Evolutionary conservation across 64 coral and sea anemone genomes (phyloP).

Genomic region (Montipora efflorescens): DNA sequence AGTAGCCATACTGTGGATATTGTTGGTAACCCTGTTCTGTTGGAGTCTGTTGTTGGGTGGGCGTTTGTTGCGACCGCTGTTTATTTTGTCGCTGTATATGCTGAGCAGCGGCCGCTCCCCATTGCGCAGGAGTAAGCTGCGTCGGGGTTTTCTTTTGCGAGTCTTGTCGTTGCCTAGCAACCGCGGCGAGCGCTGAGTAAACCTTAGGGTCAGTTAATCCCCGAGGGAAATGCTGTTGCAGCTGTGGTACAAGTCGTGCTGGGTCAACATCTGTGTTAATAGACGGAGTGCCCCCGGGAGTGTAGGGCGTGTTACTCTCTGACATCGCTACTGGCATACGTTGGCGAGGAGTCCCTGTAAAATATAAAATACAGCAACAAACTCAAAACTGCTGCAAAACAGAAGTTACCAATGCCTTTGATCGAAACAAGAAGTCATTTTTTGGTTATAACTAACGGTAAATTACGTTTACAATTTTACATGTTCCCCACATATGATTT

Average conservation of each 20-base stretch:
- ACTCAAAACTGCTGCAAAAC: background rate
- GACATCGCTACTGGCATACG: conserved; percentile 82
- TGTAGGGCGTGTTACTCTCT: conserved; percentile 96
- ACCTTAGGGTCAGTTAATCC: conserved; percentile 86
- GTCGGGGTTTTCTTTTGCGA: conserved; percentile 64
- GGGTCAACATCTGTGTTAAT: conserved; percentile 85
- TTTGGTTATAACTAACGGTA: too few species aligned
- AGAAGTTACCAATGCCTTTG: background rate
- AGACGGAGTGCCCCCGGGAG: conserved; percentile 87
- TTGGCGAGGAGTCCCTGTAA: conserved; percentile 82
- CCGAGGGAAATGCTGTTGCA: conserved; percentile 84
- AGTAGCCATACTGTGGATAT: conserved; percentile 90
- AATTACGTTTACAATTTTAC: too few species aligned
- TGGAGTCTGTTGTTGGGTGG: conserved; percentile 47
- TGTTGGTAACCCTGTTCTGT: conserved; percentile 46
- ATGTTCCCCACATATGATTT: too few species aligned
- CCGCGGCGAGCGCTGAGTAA: conserved; percentile 75
- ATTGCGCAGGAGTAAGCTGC: conserved; percentile 75
- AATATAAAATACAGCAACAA: background rate
- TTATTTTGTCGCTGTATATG: conserved; percentile 7
- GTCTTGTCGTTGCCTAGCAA: conserved; percentile 68
- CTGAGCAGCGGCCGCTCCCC: conserved; percentile 11
- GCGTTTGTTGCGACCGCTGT: conserved; percentile 14
- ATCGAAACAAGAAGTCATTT: background rate
- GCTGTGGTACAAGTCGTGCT: conserved; percentile 80